Base-by-base conservation (phyloP, 1,140 invertebrate species). In the Aradophagus sp. region DNA sequence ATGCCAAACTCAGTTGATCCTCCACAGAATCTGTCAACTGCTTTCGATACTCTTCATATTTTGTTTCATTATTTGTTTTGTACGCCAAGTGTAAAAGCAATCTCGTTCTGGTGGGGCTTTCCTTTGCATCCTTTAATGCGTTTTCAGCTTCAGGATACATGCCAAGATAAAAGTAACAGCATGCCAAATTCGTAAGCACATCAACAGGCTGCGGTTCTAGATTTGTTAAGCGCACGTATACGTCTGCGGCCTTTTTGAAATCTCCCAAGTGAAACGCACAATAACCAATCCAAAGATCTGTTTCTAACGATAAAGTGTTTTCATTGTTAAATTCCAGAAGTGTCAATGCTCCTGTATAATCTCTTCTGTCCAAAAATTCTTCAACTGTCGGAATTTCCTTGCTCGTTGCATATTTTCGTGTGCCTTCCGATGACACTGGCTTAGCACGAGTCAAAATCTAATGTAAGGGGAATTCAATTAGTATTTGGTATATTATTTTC, bases 221-320 rank as follows among this genome's bases (percentile, higher is more conserved):
- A 1, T 86, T 77, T 13, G 83, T 74, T 1, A 91, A 74, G 5
- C 77, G 82, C 68, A 90, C 87, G 79, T 93, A 97, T 8, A 91
- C 88, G 15, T 91, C 88, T n/a, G 95, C 86, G 0, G 97, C 93
- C 77, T 91, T 89, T 74, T 93, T 93, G 84, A 97, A 98, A 79
- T 99, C 95, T 0, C 95, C 97, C 26, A 97, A 86, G 85, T 99
- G 97, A 86, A 98, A 99, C 48, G 92, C 91, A 84, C 96, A 98
- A 81, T 96, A 99, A 1, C 93, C 96, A 53, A 95, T 91, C 96
- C 97, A 99, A 55, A 93, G 83, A 66, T 94, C 91, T 11, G 90
- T 89, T 78, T 90, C 89, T 5, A 88, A 82, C 39, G 85, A 87
- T 10, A 80, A 87, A 74, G 88, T 91, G 29, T 87, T 89, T 73